phyloP scores from a whole-genome alignment of 2,888 invertebrate genomes.

The Lissocephala sabroskyi region DNA sequence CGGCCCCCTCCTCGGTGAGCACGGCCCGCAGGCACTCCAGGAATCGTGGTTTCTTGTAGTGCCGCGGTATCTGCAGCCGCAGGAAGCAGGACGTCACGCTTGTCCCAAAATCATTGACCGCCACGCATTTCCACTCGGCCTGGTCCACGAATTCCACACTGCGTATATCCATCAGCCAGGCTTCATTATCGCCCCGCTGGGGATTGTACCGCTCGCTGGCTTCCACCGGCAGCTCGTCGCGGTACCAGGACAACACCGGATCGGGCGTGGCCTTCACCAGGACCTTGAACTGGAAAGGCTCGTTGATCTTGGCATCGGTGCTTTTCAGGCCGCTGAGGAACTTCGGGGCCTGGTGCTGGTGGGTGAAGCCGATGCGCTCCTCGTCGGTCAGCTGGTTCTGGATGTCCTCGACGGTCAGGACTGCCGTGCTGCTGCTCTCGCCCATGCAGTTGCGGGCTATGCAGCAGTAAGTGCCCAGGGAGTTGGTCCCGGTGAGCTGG shows the following conservation, averaged over 20 bases:
- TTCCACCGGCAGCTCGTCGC: slow-evolving; percentile 87
- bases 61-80: slow-evolving; percentile 87
- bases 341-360: slow-evolving; percentile 87
- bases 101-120: slow-evolving; percentile 90
- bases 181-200: slow-evolving; percentile 80
- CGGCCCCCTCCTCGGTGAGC: slow-evolving; percentile 88
- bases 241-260: slow-evolving; percentile 88
- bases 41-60: slow-evolving; percentile 91
- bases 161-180: slow-evolving; percentile 81
- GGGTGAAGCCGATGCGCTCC: slow-evolving; percentile 77
- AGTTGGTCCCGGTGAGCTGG: slow-evolving; percentile 91
- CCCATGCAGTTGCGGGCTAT: slow-evolving; percentile 94
- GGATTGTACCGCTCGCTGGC: slow-evolving; percentile 80
- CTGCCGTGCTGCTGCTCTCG: slow-evolving; percentile 87
- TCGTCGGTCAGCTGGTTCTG: slow-evolving; percentile 91
- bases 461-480: slow-evolving; percentile 90
- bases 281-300: slow-evolving; percentile 84
- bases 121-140: slow-evolving; percentile 94
- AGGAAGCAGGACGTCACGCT: slow-evolving; percentile 90
- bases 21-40: slow-evolving; percentile 88
- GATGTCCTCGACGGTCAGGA: slow-evolving; percentile 91
- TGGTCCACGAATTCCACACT: slow-evolving; percentile 87
- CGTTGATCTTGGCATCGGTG: slow-evolving; percentile 86
- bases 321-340: slow-evolving; percentile 88
- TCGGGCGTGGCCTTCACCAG: slow-evolving; percentile 88